These are phyloP conservation scores for Steatornis caripensis DNA, from an alignment of 2,113 vertebrate genomes.

Conservation along the genomic window DNA sequence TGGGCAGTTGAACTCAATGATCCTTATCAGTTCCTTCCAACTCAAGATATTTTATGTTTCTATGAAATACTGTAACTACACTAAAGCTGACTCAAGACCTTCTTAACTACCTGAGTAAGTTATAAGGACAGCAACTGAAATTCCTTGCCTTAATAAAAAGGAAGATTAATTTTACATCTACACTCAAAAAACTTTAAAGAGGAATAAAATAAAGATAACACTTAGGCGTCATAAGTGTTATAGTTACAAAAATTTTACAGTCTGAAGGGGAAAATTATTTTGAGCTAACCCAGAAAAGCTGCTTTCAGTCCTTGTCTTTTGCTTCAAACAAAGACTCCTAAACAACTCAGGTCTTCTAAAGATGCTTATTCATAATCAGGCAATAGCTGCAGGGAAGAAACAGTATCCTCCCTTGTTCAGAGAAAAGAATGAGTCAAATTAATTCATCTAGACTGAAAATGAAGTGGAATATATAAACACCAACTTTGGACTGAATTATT, in stretches of 20 bases:
- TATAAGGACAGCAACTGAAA: neutral
- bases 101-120: neutral
- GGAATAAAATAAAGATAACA: neutral
- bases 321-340: neutral
- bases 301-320: neutral
- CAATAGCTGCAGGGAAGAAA: neutral
- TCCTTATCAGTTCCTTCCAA: neutral
- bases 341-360: neutral
- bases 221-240: neutral
- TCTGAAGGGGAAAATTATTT: neutral
- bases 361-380: neutral
- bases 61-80: neutral
- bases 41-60: neutral
- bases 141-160: neutral
- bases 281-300: neutral
- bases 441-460: neutral
- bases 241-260: neutral
- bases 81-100: neutral
- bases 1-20: neutral
- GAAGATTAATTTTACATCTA: neutral
- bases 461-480: neutral
- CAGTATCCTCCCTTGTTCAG: neutral
- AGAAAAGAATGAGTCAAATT: neutral
- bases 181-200: neutral
- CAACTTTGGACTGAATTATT: neutral